Evolutionary conservation across 2,888 invertebrate genomes (phyloP).

Genomic region (Drosophila quinaria): DNA sequence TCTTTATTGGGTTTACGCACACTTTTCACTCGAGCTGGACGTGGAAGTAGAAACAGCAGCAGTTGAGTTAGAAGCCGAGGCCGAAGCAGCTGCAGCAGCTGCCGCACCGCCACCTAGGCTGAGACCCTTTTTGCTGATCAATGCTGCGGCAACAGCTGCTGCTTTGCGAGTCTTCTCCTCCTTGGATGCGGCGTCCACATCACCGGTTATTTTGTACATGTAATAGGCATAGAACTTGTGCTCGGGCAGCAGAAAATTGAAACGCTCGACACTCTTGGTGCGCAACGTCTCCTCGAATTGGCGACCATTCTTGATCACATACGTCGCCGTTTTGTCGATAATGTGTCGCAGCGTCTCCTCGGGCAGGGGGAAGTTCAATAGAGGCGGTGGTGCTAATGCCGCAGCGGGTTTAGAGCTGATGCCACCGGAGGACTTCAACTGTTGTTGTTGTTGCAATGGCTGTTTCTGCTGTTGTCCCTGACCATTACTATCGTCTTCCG

Average conservation of each 20-base stretch:
- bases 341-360: constrained; percentile 94
- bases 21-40: constrained; percentile 30
- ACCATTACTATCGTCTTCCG: constrained; percentile 83
- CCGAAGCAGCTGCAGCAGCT: constrained; percentile 24
- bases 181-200: constrained; percentile 82
- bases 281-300: constrained; percentile 96
- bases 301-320: constrained; percentile 97
- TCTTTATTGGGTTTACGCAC: constrained; percentile 38
- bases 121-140: constrained; percentile 78
- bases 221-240: constrained; percentile 94
- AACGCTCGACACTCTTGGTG: constrained; percentile 93
- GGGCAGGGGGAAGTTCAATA: constrained; percentile 88
- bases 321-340: constrained; percentile 98
- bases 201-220: constrained; percentile 87
- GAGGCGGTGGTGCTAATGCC: constrained; percentile 47
- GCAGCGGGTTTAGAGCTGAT: constrained; percentile 7
- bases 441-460: constrained; percentile 3
- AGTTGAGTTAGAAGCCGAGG: constrained; percentile 7
- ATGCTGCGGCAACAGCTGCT: constrained; percentile 81
- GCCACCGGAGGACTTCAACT: neutral
- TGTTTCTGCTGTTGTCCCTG: constrained; percentile 10
- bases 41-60: constrained; percentile 2
- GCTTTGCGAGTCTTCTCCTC: constrained; percentile 83
- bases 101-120: constrained; percentile 39
- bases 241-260: constrained; percentile 92